Evolutionary conservation across 2,113 vertebrate species (phyloP).

Genomic region (Ageneiosus marmoratus): DNA sequence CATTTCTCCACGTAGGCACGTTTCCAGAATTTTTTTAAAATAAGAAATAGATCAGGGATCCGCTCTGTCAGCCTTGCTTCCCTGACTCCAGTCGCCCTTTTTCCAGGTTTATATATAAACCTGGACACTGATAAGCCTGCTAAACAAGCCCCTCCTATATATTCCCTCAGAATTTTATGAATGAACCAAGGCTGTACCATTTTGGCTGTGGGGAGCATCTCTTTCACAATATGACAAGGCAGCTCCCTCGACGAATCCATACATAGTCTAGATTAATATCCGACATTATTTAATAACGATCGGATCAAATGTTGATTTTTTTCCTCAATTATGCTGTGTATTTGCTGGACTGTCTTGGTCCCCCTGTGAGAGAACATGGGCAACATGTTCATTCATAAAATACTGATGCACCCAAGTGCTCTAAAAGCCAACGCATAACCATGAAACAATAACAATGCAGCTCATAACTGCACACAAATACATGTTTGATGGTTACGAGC

Average conservation of each 20-base stretch:
- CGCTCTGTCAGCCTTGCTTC: not conserved
- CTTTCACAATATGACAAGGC: slow-evolving; percentile 12
- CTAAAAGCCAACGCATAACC: not conserved
- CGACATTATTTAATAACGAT: too few species aligned
- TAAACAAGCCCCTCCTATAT: slow-evolving; percentile 77
- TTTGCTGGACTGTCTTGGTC: not conserved
- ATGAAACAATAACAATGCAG: not conserved
- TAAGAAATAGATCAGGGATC: slow-evolving; percentile 8
- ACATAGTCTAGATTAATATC: not conserved
- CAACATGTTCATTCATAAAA: slow-evolving; percentile 54
- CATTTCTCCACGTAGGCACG: slow-evolving; percentile 65
- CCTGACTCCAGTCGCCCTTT: slow-evolving; percentile 36
- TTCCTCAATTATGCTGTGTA: not conserved
- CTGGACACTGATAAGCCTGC: slow-evolving; percentile 72
- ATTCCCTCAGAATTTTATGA: slow-evolving; percentile 81
- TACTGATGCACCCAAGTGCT: slow-evolving; percentile 40
- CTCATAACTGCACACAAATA: not conserved
- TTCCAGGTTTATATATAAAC: slow-evolving; percentile 78
- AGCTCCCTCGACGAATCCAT: not conserved
- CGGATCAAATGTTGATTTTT: not conserved
- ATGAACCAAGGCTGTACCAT: slow-evolving; percentile 80
- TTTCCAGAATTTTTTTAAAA: not conserved
- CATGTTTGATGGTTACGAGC: not conserved
- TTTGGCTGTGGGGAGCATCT: slow-evolving; percentile 45
- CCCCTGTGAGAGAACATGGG: slow-evolving; percentile 20